Evolutionary conservation across 2,113 vertebrate species (phyloP), one percentile per base, ranked within the genome.

Genomic region (Apaloderma vittatum): DNA sequence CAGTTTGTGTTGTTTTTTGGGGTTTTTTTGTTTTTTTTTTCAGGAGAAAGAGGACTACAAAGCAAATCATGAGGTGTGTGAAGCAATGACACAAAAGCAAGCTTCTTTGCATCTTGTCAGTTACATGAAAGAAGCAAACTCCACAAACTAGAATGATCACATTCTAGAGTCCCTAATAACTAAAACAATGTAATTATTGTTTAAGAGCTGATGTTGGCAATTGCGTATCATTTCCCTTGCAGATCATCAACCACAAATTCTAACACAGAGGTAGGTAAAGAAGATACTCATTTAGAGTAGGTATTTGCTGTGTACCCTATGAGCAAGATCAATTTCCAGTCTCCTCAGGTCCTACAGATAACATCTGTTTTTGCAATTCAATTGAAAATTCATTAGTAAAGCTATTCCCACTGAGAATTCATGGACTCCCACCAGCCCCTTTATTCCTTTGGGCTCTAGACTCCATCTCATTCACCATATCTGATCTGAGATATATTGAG

Each of bases 321-420:
- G 23, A 94, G 29, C 27, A 65, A 74, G 79, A 74, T 59, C 63
- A 40, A 37, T 79, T 95, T 72, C 43, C 80, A 82, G 16, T 34
- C 34, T 96, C 80, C 84, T 94, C 49, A 81, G 48, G 70, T 85
- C 68, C 49, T 88, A 76, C 19, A 75, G 70, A 87, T 75, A 87
- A 49, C 66, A 94, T 94, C 80, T 91, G n/a, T 5, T 84, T 96
- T 75, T 72, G 48, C 30, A 93, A 51, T 90, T 85, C 52, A 26
- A 4, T 88, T 83, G 73, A 82, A 93, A 90, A 93, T 91, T 96
- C 30, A 58, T 94, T 94, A 94, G 62, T 62, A 85, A 93, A 90
- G 90, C 54, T 78, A n/a, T 46, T 79, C 30, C 15, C 27, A 16
- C 27, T 76, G 55, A 86, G 72, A 91, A 76, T 85, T 88, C 66